Evolutionary conservation across 2,797 vertebrate species (phyloP).

Genomic region (Falco rusticolus): DNA sequence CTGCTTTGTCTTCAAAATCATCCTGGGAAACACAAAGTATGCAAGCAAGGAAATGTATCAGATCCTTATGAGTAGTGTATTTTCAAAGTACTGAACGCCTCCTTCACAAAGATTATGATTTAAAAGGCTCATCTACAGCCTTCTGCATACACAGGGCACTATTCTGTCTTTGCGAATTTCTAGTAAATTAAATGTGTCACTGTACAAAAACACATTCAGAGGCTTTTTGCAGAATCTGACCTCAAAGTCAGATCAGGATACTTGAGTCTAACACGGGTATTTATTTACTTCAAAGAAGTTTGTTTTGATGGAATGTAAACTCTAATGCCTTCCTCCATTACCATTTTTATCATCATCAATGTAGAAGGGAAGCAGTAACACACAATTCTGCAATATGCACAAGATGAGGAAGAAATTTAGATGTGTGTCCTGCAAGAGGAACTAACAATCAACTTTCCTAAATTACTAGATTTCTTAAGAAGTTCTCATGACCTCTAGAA

Average conservation of each 20-base stretch:
- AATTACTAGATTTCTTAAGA: not conserved
- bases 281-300: not conserved
- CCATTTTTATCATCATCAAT: not conserved
- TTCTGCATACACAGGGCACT: not conserved
- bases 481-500: not conserved
- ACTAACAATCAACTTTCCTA: not conserved
- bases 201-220: not conserved
- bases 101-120: not conserved
- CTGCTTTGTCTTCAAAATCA: conserved; percentile 77
- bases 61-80: not conserved
- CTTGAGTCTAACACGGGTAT: not conserved
- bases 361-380: not conserved
- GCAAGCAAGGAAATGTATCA: not conserved
- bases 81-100: not conserved
- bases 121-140: not conserved
- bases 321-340: not conserved
- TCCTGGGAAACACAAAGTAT: conserved; percentile 70
- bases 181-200: not conserved
- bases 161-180: not conserved
- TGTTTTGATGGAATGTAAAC: not conserved
- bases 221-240: not conserved
- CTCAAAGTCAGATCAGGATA: not conserved
- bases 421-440: not conserved
- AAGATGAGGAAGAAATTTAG: not conserved
- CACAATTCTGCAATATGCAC: not conserved